These are phyloP conservation scores for Cataglyphis livida DNA, from an alignment of 2,888 invertebrate species.

Conservation along the genomic window DNA sequence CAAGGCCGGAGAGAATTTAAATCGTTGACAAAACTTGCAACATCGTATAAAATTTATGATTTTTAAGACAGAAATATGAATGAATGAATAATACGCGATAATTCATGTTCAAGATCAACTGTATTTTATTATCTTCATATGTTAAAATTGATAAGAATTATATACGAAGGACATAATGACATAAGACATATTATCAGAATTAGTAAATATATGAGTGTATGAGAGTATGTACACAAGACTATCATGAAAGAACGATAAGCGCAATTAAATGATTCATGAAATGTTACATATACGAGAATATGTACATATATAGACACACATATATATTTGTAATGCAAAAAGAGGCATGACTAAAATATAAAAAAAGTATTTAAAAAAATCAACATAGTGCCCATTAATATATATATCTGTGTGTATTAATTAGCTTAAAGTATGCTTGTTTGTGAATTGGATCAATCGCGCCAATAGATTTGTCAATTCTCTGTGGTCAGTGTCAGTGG, in stretches of 20 bases:
- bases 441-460: neutral
- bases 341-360: neutral
- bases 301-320: too few relatives aligned
- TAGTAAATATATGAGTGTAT: neutral
- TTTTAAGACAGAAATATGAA: neutral
- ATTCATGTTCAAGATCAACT: neutral
- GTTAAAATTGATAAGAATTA: neutral
- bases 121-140: neutral
- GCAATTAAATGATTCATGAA: neutral
- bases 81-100: neutral
- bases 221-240: neutral
- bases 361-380: neutral
- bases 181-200: too few relatives aligned
- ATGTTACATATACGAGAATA: neutral
- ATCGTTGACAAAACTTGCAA: neutral
- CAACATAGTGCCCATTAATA: neutral
- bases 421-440: slow-evolving; percentile 1
- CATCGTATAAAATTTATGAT: neutral
- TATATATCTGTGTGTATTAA: neutral
- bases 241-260: neutral
- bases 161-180: neutral
- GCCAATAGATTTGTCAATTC: neutral
- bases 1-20: neutral
- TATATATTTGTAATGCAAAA: neutral
- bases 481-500: neutral